Evolutionary conservation across 2,113 vertebrate species (phyloP).

Genomic region (Athene noctua): DNA sequence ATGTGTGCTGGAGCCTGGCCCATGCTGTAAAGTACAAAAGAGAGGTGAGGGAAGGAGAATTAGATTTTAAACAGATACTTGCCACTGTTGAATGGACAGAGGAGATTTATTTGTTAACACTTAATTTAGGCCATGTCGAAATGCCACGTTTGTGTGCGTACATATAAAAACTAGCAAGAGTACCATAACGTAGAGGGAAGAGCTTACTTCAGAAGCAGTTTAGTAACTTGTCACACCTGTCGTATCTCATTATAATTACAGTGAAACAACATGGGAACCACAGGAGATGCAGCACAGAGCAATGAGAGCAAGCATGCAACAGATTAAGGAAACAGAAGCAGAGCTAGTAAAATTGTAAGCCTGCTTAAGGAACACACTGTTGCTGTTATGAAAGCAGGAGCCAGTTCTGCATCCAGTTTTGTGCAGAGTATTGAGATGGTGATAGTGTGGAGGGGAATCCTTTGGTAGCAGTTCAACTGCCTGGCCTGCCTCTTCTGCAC

Average conservation of each 20-base stretch:
- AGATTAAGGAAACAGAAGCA: conserved; percentile 16
- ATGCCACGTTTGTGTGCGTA: neutral
- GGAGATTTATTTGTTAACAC: conserved; percentile 61
- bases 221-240: conserved; percentile 26
- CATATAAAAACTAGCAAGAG: neutral
- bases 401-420: neutral
- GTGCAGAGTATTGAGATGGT: neutral
- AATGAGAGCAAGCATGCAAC: neutral
- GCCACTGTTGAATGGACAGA: conserved; percentile 27
- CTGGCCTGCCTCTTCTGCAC: neutral
- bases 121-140: conserved; percentile 33
- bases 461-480: neutral
- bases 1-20: conserved; percentile 63
- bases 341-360: conserved; percentile 1
- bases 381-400: neutral
- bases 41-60: conserved; percentile 61
- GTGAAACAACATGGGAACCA: neutral
- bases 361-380: neutral
- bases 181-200: neutral
- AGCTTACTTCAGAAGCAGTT: neutral
- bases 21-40: conserved; percentile 62
- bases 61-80: conserved; percentile 61
- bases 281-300: neutral
- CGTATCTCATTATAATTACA: neutral
- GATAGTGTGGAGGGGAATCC: neutral